Base-by-base conservation (phyloP, 2,113 vertebrate species). In the Ochotona curzoniae region DNA sequence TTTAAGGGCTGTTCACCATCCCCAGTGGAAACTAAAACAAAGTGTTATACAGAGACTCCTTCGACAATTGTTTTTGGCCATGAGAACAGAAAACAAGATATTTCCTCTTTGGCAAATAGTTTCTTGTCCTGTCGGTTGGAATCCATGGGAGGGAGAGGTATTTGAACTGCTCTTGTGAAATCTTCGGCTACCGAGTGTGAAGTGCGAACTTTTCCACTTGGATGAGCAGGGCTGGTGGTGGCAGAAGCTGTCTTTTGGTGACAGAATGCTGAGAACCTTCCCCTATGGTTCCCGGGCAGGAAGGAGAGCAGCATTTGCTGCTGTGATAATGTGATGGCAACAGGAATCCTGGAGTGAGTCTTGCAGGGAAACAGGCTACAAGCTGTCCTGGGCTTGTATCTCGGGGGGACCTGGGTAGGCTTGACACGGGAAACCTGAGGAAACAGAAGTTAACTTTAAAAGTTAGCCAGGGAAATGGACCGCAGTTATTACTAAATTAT, bases 1-100 rank as follows among this genome's bases (percentile, higher is more conserved):
- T 76, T 80, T 47, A 51, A 84, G 69, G 30, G 30, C 13, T 81
- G 5, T 17, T 93, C 35, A 5, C 61, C n/a, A 35, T 44, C 63
- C 66, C 32, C 44, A 26, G 64, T 90, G 85, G 92, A 96, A 91
- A 91, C 74, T 44, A 95, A 85, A 94, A 90, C 69, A 96, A 80
- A 70, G 81, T 83, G 89, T 85, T 79, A 49, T 82, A 90, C 38
- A 76, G 69, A 93, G 25, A 2, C 23, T 93, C 35, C 38, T 60
- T 91, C 81, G 69, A 81, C 78, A 57, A 86, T 94, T 78, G 47
- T 26, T 81, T 86, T 93, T 94, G 93, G 89, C 91, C 12, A 2
- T 7, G 82, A 93, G 84, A 61, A 73, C n/a, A 92, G 83, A 97
- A 94, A 95, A 84, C 38, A 35, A 4, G 35, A 44, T 83, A 88